Base-by-base conservation (phyloP, 1,140 invertebrate genomes). In the Brachionus rotundiformis region DNA sequence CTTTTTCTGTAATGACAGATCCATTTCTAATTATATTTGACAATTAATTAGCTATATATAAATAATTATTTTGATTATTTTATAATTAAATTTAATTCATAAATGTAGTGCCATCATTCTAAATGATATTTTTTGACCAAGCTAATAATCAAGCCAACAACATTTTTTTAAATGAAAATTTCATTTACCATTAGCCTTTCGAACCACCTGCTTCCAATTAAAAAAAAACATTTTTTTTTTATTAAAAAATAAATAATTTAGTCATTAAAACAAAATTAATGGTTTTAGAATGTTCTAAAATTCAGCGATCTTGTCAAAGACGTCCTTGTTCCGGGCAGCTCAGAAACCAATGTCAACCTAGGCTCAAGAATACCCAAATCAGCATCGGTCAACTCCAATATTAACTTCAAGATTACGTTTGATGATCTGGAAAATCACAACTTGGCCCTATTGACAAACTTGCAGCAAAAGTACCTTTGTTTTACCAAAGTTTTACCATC, bases 291-390 rank as follows among this genome's bases (percentile, higher is more conserved):
- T 81, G 79, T 63, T n/a, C 31, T 81, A 1, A 81, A 81, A 54
- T 81, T 81, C 47, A 63, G 79, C 47, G 79, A 81, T n/a, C 23
- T 81, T 11, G 54, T 63, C 4, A 54, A 54, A 41, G 79, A 81
- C 31, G 79, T 81, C 1, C 23, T 81, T n/a, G 73, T 76, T 54
- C 73, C 73, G 25, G 25, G 19, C 16, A 73, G 39, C 25, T 39
- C 33, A 0, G 63, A 68, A 36, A 5, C 63, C 6, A 31, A 68
- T 39, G 16, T 68, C 31, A 68, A 68, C 31, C 7, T 10, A 47
- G 29, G 29, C 25, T 44, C 68, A 1, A 79, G 13, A 59, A 59
- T 59, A 13, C 76, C 47, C 8, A 59, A 79, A 79, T 59, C 76
- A 7, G 76, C 76, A 23, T 73, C 68, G 4, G 68, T 73, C 11